These are phyloP conservation scores for Zosterops hypoxanthus DNA, from an alignment of 2,113 vertebrate species.

Conservation along the genomic window DNA sequence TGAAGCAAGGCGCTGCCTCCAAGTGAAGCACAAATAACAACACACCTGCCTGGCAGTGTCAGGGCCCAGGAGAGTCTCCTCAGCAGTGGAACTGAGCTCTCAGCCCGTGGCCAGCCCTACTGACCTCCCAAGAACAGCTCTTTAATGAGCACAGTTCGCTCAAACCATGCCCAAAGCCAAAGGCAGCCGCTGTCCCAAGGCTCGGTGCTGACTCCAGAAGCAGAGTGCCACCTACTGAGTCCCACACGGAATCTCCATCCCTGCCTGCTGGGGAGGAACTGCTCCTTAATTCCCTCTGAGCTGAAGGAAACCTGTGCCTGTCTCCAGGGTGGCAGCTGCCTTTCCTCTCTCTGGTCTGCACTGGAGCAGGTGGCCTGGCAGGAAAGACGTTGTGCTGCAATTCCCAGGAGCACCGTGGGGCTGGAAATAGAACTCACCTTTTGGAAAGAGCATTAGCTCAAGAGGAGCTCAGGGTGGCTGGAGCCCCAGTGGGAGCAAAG, in stretches of 20 bases:
- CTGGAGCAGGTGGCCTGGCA: neutral
- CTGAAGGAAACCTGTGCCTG: neutral
- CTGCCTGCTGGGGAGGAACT: neutral
- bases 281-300: neutral
- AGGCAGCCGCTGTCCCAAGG: neutral
- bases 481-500: neutral
- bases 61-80: neutral
- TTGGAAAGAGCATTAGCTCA: neutral
- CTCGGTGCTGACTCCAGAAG: neutral
- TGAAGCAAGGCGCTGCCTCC: neutral
- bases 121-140: neutral
- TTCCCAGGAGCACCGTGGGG: neutral
- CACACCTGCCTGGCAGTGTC: neutral
- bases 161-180: neutral
- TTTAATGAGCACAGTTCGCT: neutral
- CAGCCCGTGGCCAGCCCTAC: neutral
- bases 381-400: neutral
- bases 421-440: conserved; percentile 14
- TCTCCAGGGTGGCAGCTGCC: neutral
- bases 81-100: neutral
- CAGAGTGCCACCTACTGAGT: conserved; percentile 49
- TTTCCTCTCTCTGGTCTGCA: neutral
- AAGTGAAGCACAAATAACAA: neutral
- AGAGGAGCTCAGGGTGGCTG: neutral
- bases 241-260: neutral